Evolutionary conservation across 2,113 vertebrate species (phyloP).

Genomic region (human (Homo sapiens)): DNA sequence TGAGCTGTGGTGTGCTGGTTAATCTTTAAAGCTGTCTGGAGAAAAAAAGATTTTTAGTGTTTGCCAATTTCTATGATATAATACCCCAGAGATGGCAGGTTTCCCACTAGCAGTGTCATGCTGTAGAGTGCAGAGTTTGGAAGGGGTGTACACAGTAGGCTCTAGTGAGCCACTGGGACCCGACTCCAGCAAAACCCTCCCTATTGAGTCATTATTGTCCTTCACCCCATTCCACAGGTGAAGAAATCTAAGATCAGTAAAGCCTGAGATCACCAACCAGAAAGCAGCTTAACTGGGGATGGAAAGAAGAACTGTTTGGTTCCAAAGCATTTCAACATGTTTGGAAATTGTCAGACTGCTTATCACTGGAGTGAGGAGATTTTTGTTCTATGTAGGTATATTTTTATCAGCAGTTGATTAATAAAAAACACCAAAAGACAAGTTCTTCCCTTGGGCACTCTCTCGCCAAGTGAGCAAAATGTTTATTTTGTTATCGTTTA

Average conservation of each 20-base stretch:
- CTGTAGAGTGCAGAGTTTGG: rapidly evolving
- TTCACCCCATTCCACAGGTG: not conserved
- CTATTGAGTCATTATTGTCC: rapidly evolving
- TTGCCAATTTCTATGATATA: not conserved
- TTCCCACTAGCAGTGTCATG: not conserved
- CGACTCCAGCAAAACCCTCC: not conserved
- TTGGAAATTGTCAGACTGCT: not conserved
- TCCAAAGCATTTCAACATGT: not conserved
- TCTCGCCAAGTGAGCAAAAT: not conserved
- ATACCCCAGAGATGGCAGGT: rapidly evolving
- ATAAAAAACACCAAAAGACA: not conserved
- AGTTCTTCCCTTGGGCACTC: not conserved
- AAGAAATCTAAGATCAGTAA: not conserved
- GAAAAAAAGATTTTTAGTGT: not conserved
- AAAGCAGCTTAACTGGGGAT: not conserved
- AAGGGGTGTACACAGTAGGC: rapidly evolving
- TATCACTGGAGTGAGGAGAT: not conserved
- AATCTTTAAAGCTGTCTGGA: not conserved
- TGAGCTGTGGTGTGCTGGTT: too few relatives aligned
- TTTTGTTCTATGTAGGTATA: not conserved
- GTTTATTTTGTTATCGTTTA: not conserved
- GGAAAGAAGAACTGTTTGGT: not conserved
- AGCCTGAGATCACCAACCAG: rapidly evolving
- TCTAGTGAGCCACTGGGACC: not conserved
- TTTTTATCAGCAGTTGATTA: not conserved